These are phyloP conservation scores for Epinephelus fuscoguttatus DNA, from an alignment of 2,113 vertebrate species.

Conservation along the genomic window DNA sequence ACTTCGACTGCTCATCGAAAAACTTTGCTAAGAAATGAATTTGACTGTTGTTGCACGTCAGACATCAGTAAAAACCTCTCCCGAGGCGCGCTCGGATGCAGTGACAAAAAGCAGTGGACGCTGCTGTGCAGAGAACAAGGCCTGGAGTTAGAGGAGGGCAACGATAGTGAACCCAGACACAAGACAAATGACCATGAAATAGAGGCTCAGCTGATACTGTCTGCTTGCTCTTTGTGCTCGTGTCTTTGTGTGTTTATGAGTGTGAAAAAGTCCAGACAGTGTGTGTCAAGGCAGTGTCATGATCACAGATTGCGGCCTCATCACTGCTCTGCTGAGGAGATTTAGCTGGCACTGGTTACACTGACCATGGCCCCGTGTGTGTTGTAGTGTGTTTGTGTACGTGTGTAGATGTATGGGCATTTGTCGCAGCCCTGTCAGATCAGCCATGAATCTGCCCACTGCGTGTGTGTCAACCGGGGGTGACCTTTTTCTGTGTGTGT, in stretches of 20 bases:
- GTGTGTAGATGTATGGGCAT: slow-evolving; percentile 33
- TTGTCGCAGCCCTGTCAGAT: slow-evolving; percentile 55
- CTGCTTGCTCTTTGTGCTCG: slow-evolving; percentile 15
- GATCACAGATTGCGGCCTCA: slow-evolving; percentile 70
- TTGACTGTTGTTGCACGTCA: slow-evolving; percentile 16
- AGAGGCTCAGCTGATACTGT: slow-evolving; percentile 32
- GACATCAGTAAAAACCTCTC: not conserved
- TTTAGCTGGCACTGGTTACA: slow-evolving; percentile 56
- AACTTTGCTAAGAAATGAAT: slow-evolving; percentile 38
- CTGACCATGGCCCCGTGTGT: slow-evolving; percentile 41
- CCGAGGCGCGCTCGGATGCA: not conserved
- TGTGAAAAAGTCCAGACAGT: slow-evolving; percentile 61
- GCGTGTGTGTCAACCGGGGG: slow-evolving; percentile 49
- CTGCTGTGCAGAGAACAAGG: slow-evolving; percentile 22
- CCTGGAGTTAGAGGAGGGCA: slow-evolving; percentile 55
- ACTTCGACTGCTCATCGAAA: slow-evolving; percentile 41
- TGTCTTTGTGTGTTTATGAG: slow-evolving; percentile 28
- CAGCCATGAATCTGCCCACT: slow-evolving; percentile 57
- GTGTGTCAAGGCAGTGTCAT: slow-evolving; percentile 68
- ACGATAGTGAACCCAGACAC: slow-evolving; percentile 38
- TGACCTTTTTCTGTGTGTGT: slow-evolving; percentile 50
- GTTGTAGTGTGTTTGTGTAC: slow-evolving; percentile 21
- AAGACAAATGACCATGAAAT: slow-evolving; percentile 57
- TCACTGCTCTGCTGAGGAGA: slow-evolving; percentile 58
- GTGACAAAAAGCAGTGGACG: slow-evolving; percentile 17